Percentiles rank a stretch among this genome's conserved stretches.
Evolutionary conservation across 2,113 vertebrate genomes (phyloP).

Genomic region (Butorides virescens): DNA sequence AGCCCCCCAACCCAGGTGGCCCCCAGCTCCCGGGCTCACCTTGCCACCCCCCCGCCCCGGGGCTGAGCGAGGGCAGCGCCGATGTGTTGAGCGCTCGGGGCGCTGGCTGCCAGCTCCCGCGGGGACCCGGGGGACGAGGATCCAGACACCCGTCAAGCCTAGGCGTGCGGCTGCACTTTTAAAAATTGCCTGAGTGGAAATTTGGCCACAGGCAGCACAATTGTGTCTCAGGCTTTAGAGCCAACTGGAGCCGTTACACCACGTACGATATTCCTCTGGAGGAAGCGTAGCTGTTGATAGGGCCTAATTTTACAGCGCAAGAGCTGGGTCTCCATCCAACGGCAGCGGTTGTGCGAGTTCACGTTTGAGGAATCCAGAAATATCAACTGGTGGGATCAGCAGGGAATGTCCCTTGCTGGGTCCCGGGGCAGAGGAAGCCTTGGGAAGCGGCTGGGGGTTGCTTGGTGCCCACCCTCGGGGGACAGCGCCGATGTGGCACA

Average conservation of each 20-base stretch:
- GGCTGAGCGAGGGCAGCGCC: background rate
- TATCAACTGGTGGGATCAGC: background rate
- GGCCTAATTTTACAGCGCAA: background rate
- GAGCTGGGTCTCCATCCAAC: background rate
- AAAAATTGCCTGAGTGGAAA: constrained; percentile 1
- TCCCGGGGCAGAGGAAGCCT: background rate
- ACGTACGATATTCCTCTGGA: background rate
- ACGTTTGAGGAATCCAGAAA: background rate
- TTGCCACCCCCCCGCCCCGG: background rate
- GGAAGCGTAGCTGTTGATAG: background rate
- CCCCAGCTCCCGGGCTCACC: background rate
- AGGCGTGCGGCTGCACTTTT: background rate
- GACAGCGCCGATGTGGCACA: background rate
- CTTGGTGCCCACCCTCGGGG: background rate
- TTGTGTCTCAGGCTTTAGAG: constrained; percentile 3
- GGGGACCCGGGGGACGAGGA: background rate
- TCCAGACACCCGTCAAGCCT: background rate
- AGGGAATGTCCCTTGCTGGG: background rate
- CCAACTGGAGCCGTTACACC: constrained; percentile 3
- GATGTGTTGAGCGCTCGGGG: background rate
- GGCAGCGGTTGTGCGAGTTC: background rate
- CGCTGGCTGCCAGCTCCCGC: rapidly evolving
- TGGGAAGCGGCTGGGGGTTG: background rate
- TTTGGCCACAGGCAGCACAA: background rate
- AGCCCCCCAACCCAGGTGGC: background rate